Conservation (phyloP, 2,888 invertebrate genomes). For the Athalia circularis region DNA sequence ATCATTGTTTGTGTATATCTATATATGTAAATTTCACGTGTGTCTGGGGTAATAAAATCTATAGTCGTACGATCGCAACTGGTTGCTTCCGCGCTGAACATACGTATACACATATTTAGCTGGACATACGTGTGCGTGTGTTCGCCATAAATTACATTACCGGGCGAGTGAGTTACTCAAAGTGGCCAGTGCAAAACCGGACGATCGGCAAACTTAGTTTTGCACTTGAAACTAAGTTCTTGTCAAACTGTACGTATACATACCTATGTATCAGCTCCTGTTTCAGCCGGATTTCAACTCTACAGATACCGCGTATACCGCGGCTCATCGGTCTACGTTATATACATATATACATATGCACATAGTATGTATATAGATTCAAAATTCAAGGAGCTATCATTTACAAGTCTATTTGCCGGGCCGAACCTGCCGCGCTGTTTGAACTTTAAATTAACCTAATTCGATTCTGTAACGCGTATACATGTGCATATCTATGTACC, state of each 20-base stretch:
- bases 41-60: no score
- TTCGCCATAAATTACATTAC: conserved; percentile 73
- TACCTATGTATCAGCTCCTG: neutral
- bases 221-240: conserved; percentile 68
- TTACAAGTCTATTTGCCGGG: conserved; percentile 41
- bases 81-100: conserved; percentile 63
- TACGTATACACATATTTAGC: no score
- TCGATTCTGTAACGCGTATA: conserved; percentile 15
- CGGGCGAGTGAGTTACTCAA: conserved; percentile 71
- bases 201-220: conserved; percentile 68
- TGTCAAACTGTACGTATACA: conserved; percentile 57
- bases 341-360: neutral
- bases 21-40: no score
- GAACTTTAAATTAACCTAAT: conserved; percentile 38
- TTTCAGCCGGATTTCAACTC: neutral
- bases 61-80: conserved; percentile 5
- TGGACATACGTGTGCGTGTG: no score
- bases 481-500: no score
- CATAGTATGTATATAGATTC: neutral
- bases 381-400: conserved; percentile 18
- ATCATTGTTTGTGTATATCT: no score
- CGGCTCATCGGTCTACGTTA: no score
- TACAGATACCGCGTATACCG: neutral
- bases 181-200: conserved; percentile 68
- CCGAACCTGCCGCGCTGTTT: conserved; percentile 35